Conservation (phyloP, 2,888 invertebrate species). For the Ligdia adustata region DNA sequence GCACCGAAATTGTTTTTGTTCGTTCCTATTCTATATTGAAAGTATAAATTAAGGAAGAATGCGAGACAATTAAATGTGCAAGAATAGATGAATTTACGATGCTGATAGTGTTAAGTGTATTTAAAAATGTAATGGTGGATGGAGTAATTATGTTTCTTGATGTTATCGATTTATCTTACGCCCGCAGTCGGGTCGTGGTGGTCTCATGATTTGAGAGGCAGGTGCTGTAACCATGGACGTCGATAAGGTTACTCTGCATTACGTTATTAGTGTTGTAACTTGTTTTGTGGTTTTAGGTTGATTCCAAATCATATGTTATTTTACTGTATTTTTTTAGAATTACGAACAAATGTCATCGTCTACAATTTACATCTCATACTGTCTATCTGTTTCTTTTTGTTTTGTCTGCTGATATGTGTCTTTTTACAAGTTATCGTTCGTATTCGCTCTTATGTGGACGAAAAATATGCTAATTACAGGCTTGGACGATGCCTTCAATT, state of each 20-base stretch:
- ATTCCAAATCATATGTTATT: too few species aligned
- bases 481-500: slow-evolving; percentile 5
- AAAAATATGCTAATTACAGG: slow-evolving; percentile 8
- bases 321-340: too few species aligned
- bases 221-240: not conserved
- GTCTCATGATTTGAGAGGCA: slow-evolving; percentile 13
- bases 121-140: slow-evolving; percentile 18
- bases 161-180: slow-evolving; percentile 22
- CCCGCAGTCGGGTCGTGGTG: slow-evolving; percentile 6
- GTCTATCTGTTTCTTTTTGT: too few species aligned
- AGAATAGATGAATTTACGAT: slow-evolving; percentile 11
- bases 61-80: slow-evolving; percentile 13
- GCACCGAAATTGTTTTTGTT: slow-evolving; percentile 19
- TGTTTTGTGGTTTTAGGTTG: too few species aligned
- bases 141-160: slow-evolving; percentile 21
- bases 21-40: slow-evolving; percentile 8
- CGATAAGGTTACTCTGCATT: slow-evolving; percentile 3
- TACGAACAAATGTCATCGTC: too few species aligned
- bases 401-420: too few species aligned
- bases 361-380: too few species aligned
- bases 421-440: slow-evolving; percentile 7
- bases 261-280: too few species aligned
- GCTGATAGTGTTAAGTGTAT: slow-evolving; percentile 5
- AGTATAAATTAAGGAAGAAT: slow-evolving; percentile 16
- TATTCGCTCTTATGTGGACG: slow-evolving; percentile 5